Evolutionary conservation across 2,797 vertebrate species (phyloP), one percentile per base, ranked within the genome.

Genomic region (Meriones psammophilus): DNA sequence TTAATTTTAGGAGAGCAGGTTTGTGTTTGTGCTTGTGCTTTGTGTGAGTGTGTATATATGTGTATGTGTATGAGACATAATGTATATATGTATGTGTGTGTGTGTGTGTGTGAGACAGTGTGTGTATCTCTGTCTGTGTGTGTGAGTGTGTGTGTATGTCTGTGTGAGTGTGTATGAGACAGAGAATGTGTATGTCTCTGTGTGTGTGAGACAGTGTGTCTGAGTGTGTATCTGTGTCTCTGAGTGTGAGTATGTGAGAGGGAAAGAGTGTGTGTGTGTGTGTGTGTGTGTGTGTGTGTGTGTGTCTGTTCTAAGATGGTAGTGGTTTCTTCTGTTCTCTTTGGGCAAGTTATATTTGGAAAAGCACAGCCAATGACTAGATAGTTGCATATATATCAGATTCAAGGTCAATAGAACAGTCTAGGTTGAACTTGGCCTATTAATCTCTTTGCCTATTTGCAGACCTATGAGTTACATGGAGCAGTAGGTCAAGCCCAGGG

Each of bases 281-380:
- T 46, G 73, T 5, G 10, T 46, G 42, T 28, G 69, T 39, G 36
- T 74, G 36, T 42, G 39, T 74, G 24, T 26, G 24, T 15, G 1
- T 26, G 0, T 42, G 22, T 42, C 2, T 5, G 6, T 18, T 3
- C 8, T 64, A 14, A 28, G 1, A 30, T 46, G 36, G n/a, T 22
- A 64, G 56, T 56, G 39, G 22, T 60, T 15, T 68, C 26, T 93
- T 7, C 28, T 13, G 18, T 85, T 66, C 39, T 56, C 78, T 92
- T 86, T 60, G 73, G 26, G 46, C 20, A 13, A 10, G 20, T 50
- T 71, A 85, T 33, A 50, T 68, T n/a, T 58, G 77, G 79, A 69
- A 30, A 50, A 3, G 13, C 26, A 39, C 28, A 84, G 28, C 8
- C 39, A 36, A 18, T 54, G 33, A 7, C 60, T 39, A 58, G 15